Evolutionary conservation across 2,797 vertebrate species (phyloP).

Genomic region (Sebastes taczanowskii): DNA sequence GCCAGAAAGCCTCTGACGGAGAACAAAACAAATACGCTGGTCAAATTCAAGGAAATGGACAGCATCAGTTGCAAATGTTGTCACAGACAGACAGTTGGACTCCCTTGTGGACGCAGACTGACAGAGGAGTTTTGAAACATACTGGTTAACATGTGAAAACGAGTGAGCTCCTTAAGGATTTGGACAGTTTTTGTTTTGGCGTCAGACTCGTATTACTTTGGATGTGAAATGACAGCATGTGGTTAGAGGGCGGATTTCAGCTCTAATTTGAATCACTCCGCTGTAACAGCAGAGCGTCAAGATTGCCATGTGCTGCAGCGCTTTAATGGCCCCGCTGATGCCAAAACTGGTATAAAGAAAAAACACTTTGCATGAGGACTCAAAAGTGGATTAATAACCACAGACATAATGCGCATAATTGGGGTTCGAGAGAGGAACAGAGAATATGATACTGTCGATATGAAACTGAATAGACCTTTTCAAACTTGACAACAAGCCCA

Average conservation of each 20-base stretch:
- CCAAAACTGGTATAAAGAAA: background rate
- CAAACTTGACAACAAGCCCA: too few relatives aligned
- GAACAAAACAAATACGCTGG: constrained; percentile 31
- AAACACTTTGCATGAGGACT: background rate
- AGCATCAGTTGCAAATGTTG: background rate
- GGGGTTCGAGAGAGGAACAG: background rate
- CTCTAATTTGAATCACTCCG: constrained; percentile 13
- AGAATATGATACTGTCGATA: background rate
- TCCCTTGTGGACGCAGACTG: background rate
- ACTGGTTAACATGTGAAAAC: constrained; percentile 17
- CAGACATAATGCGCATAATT: background rate
- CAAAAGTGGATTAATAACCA: background rate
- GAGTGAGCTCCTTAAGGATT: constrained; percentile 12
- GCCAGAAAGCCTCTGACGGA: constrained; percentile 53
- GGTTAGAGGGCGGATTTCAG: constrained; percentile 53
- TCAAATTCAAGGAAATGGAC: constrained; percentile 15
- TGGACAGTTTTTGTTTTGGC: constrained; percentile 51
- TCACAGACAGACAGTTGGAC: constrained; percentile 13
- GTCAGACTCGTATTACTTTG: constrained; percentile 25
- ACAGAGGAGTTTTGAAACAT: constrained; percentile 30
- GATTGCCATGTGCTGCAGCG: background rate
- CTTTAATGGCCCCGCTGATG: background rate
- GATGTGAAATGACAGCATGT: constrained; percentile 54
- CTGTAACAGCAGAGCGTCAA: constrained; percentile 8
- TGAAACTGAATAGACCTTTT: background rate